Conservation (phyloP, 2,888 invertebrate species). For the Epinotia nisella region DNA sequence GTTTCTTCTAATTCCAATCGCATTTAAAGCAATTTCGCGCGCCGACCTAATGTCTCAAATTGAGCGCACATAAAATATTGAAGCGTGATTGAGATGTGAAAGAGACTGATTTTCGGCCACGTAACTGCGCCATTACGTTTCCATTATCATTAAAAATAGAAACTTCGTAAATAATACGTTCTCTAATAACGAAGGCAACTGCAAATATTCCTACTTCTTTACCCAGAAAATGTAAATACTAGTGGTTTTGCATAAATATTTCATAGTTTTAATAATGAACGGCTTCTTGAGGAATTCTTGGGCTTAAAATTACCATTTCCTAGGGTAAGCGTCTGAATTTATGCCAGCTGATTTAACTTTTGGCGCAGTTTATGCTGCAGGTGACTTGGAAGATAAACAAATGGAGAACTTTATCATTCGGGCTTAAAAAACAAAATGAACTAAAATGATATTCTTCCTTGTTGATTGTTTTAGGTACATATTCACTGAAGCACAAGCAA, state of each 20-base stretch:
- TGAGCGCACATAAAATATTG: too few relatives aligned
- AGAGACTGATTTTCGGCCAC: too few relatives aligned
- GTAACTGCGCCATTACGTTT: too few relatives aligned
- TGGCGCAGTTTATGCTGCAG: slow-evolving; percentile 5
- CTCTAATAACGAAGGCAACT: not conserved
- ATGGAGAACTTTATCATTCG: slow-evolving; percentile 4
- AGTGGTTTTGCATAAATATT: slow-evolving; percentile 30
- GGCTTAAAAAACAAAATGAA: not conserved
- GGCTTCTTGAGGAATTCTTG: slow-evolving; percentile 28
- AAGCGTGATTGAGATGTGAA: too few relatives aligned
- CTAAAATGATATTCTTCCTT: not conserved
- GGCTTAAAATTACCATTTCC: slow-evolving; percentile 30
- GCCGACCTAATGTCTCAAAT: too few relatives aligned
- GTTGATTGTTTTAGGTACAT: not conserved
- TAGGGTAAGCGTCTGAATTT: slow-evolving; percentile 16
- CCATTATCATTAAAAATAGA: too few relatives aligned
- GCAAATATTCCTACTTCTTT: slow-evolving; percentile 1
- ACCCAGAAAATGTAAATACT: slow-evolving; percentile 21
- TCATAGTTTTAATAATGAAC: slow-evolving; percentile 37
- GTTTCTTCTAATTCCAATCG: too few relatives aligned
- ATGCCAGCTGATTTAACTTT: slow-evolving; percentile 22
- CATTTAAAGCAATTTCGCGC: too few relatives aligned
- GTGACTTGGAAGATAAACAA: not conserved
- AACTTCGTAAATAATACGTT: too few relatives aligned
- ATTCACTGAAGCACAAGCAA: too few relatives aligned